Conservation (phyloP, 2,797 vertebrate species). For the Sternotherus odoratus region DNA sequence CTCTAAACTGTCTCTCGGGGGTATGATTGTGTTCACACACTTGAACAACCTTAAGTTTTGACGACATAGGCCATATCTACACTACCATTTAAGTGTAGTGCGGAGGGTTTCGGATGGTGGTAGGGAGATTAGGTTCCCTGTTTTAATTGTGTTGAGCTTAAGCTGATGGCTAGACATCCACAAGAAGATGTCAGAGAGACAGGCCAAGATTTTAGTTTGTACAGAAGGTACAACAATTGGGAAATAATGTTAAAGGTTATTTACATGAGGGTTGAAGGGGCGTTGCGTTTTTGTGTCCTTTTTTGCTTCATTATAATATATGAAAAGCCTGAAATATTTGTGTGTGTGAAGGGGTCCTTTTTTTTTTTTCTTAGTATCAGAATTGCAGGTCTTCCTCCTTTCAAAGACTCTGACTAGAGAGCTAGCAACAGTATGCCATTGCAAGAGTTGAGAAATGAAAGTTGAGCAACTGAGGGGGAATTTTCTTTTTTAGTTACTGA, state of each 20-base stretch:
- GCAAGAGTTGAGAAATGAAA: not conserved
- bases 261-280: not conserved
- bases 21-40: too few species aligned
- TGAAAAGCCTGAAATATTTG: not conserved
- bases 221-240: not conserved
- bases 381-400: slow-evolving; percentile 5
- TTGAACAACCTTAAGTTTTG: too few species aligned
- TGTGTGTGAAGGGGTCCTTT: not conserved
- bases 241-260: not conserved
- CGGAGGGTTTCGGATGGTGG: not conserved
- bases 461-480: not conserved
- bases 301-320: not conserved
- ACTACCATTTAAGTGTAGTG: not conserved
- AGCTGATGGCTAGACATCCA: not conserved
- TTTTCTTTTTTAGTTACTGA: not conserved
- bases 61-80: too few species aligned
- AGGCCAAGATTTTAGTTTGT: not conserved
- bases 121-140: not conserved
- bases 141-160: not conserved
- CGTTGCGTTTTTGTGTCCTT: not conserved
- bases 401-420: slow-evolving; percentile 2
- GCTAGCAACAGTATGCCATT: not conserved
- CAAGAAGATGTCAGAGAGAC: not conserved
- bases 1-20: too few species aligned
- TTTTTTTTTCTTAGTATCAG: not conserved